Evolutionary conservation across 2,888 invertebrate genomes (phyloP).

Genomic region (Hemistola chrysoprasaria): DNA sequence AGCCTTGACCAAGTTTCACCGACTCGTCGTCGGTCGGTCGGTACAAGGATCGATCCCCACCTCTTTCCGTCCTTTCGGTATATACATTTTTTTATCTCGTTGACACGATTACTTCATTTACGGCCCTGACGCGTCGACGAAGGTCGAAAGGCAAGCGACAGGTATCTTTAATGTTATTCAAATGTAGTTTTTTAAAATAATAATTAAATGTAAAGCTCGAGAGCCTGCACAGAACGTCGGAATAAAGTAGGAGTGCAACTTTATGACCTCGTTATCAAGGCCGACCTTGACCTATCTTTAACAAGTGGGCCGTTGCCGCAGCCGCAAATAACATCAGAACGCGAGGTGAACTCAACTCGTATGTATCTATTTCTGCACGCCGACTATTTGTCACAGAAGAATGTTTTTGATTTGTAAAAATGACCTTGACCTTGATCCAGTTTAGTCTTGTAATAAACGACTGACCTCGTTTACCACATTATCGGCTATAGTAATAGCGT

Average conservation of each 20-base stretch:
- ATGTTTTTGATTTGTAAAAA: constrained; percentile 78
- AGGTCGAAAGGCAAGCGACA: constrained; percentile 46
- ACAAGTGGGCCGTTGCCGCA: constrained; percentile 64
- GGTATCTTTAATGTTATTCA: constrained; percentile 16
- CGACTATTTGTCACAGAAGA: constrained; percentile 65
- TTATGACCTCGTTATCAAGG: constrained; percentile 53
- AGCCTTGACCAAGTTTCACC: constrained; percentile 82
- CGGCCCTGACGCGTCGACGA: constrained; percentile 55
- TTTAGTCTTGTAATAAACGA: constrained; percentile 73
- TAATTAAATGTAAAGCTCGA: neutral
- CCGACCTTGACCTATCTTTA: constrained; percentile 75
- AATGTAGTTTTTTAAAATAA: neutral
- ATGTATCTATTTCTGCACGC: constrained; percentile 66
- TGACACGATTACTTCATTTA: constrained; percentile 73
- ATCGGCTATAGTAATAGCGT: constrained; percentile 59
- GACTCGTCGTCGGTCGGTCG: constrained; percentile 71
- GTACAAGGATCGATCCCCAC: constrained; percentile 79
- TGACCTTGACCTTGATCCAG: constrained; percentile 82
- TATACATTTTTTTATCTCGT: constrained; percentile 60
- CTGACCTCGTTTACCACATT: constrained; percentile 78
- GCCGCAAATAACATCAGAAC: constrained; percentile 68
- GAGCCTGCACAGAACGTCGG: neutral
- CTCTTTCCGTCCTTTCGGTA: constrained; percentile 76
- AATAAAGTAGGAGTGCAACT: constrained; percentile 34
- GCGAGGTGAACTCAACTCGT: constrained; percentile 65